These are phyloP conservation scores for Portevinia maculata DNA, from an alignment of 2,888 invertebrate species.

Conservation along the genomic window DNA sequence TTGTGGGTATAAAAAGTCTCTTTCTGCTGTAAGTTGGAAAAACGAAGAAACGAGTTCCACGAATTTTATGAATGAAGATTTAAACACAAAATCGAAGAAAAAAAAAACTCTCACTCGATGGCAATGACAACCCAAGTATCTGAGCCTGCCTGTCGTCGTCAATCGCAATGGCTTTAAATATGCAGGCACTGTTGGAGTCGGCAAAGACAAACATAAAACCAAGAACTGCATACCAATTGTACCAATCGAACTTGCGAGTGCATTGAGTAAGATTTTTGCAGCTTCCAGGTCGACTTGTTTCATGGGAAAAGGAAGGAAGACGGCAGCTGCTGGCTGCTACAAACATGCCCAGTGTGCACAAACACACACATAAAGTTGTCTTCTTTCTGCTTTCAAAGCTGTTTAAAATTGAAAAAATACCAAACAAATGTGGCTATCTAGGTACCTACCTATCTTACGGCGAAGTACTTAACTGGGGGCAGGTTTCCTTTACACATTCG, in stretches of 20 bases:
- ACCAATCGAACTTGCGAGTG: constrained; percentile 40
- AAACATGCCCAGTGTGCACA: constrained; percentile 14
- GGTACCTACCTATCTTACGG: constrained; percentile 30
- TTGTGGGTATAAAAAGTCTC: constrained; percentile 19
- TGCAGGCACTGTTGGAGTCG: constrained; percentile 8
- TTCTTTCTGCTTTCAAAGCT: constrained; percentile 8
- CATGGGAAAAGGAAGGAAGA: constrained; percentile 40
- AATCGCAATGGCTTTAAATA: constrained; percentile 10
- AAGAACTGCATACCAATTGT: constrained; percentile 32
- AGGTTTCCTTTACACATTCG: too few species aligned
- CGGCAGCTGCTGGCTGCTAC: constrained; percentile 45
- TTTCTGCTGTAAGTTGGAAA: constrained; percentile 64
- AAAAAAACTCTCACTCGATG: constrained; percentile 53
- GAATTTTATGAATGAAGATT: constrained; percentile 73
- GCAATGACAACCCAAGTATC: constrained; percentile 27
- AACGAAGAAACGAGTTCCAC: constrained; percentile 73
- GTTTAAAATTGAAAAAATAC: constrained; percentile 43
- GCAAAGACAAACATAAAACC: constrained; percentile 40
- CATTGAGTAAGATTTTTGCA: constrained; percentile 1
- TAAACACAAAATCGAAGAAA: constrained; percentile 36
- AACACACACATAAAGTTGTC: not conserved
- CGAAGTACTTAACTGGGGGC: constrained; percentile 26
- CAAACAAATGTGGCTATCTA: constrained; percentile 44
- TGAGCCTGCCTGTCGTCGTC: constrained; percentile 6
- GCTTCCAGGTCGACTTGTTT: not conserved